A percentile compares a stretch with the other conserved stretches of the same genome.
Conservation (phyloP, 1,140 invertebrate species). For the Apis laboriosa region DNA sequence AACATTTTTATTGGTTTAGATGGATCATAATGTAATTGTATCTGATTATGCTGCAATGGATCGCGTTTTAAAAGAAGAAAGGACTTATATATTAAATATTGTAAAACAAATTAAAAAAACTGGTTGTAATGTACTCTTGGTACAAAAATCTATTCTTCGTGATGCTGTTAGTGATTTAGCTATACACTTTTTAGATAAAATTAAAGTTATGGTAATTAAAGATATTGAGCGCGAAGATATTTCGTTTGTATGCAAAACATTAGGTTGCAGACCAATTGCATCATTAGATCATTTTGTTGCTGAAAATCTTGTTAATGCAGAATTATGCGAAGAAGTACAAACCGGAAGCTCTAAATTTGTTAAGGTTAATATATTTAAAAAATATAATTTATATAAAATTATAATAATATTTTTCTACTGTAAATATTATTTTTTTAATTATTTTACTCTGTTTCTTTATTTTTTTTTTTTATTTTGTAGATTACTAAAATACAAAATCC, state of each 20-base stretch:
- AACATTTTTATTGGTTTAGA: constrained; percentile 83
- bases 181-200: constrained; percentile 98
- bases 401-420: background rate
- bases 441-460: background rate
- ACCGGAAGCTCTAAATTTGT: constrained; percentile 96
- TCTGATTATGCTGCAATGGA: constrained; percentile 99
- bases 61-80: constrained; percentile 98
- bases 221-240: constrained; percentile 99
- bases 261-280: constrained; percentile 98
- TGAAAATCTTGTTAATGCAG: constrained; percentile 95
- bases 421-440: background rate
- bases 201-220: constrained; percentile 99
- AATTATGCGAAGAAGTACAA: constrained; percentile 96
- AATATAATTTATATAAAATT: background rate
- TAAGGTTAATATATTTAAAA: constrained; percentile 83
- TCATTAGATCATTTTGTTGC: constrained; percentile 98
- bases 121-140: constrained; percentile 98
- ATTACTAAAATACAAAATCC: constrained; percentile 94
- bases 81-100: constrained; percentile 98
- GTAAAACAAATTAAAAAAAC: constrained; percentile 99
- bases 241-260: constrained; percentile 97
- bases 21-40: constrained; percentile 99
- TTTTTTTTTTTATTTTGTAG: constrained; percentile 73
- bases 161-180: constrained; percentile 99
- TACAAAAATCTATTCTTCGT: constrained; percentile 99